Base-by-base conservation (phyloP, 2,888 invertebrate species). In the Chymomyza caudatula region DNA sequence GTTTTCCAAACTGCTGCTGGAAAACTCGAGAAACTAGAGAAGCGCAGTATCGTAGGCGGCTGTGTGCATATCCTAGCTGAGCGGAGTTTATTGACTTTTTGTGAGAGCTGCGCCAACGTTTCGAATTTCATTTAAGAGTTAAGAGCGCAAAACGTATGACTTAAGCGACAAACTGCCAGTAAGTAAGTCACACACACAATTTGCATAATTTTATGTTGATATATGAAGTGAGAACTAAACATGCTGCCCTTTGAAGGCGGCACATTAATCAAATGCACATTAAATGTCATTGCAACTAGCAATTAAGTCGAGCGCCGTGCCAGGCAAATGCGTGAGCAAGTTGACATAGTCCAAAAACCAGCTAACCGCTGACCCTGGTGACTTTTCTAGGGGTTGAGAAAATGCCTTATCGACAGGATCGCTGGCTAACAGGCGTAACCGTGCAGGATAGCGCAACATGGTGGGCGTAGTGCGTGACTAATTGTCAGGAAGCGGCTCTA, bases 151-250 rank as follows among this genome's bases (percentile, higher is more conserved):
- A 77, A 77, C 69, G 78, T 78, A 82, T 74, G 81, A 82, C 84
- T 83, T 79, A 82, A 78, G 76, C 63, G 69, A 77, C 79, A 73
- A 82, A 83, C 81, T 83, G 71, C 55, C 8, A 3, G 51, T 15
- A 42, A 17, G 3, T 47, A 15, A 15, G 19, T 47, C 15, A 47
- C 47, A 17, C 47, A 43, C 17, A 3, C 25, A 43, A 69, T 72
- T 74, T 72, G 52, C 63, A 74, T 74, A 72, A 74, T 74, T 69
- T 47, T 47, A 47, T 17, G 47, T 19, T 47, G 47, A 47, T 47
- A 47, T 17, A 47, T 47, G 15, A 73, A 53, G 72, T 74, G 74
- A 65, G 74, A 74, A 65, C 63, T 53, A 59, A 65, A 69, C 64
- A 73, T 66, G 72, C 69, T 44, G 15, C 15, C 4, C 15, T 15